Percentiles rank a stretch among this genome's conserved stretches.
These are phyloP conservation scores for Zhengitettix transpicula DNA, from an alignment of 2,888 invertebrate species.

Conservation along the genomic window DNA sequence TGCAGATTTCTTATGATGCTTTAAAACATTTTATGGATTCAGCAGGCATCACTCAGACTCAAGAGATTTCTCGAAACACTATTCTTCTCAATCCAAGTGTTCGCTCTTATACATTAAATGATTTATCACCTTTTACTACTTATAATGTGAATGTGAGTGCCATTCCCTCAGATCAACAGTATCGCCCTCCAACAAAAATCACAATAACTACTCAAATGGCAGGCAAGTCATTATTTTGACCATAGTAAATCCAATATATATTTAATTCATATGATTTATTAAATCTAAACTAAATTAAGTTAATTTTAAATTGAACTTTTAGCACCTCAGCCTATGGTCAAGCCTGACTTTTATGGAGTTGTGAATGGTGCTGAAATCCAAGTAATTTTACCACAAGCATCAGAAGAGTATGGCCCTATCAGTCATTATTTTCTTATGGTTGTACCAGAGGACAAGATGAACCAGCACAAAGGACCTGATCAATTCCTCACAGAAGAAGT, in stretches of 20 bases:
- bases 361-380: conserved; percentile 65
- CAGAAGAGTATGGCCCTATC: conserved; percentile 95
- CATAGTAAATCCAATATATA: neutral
- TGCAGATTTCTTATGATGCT: conserved; percentile 67
- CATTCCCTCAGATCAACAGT: conserved; percentile 63
- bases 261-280: no score
- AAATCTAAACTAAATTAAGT: neutral
- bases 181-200: conserved; percentile 80
- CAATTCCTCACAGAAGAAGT: conserved; percentile 73
- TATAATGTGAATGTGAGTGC: conserved; percentile 89
- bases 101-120: conserved; percentile 62
- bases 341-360: conserved; percentile 85
- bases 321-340: conserved; percentile 88
- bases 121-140: conserved; percentile 82
- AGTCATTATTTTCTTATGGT: conserved; percentile 93
- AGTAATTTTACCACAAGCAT: conserved; percentile 88
- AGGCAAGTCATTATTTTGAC: conserved; percentile 16
- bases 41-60: conserved; percentile 79
- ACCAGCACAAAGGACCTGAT: conserved; percentile 66
- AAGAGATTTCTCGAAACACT: conserved; percentile 56
- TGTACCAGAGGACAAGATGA: conserved; percentile 74
- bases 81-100: conserved; percentile 54
- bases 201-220: conserved; percentile 94
- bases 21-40: conserved; percentile 89
- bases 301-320: neutral